A percentile compares a stretch with the other conserved stretches of the same genome.
Conservation (phyloP, 2,888 invertebrate species). For the Callyntrura sp. region DNA sequence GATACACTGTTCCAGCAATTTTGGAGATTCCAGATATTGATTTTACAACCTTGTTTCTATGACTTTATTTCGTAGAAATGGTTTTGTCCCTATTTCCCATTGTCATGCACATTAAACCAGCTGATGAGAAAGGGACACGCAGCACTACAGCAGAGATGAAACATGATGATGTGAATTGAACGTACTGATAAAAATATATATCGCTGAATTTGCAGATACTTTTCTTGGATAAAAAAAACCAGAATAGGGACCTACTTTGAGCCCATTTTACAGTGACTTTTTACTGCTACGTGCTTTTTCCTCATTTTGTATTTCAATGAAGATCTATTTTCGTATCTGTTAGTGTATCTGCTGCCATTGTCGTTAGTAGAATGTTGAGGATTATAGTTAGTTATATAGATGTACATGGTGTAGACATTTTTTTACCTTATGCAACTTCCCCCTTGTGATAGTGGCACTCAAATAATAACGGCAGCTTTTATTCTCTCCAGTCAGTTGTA, state of each 20-base stretch:
- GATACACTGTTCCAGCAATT: conserved; percentile 2
- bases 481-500: conserved; percentile 59
- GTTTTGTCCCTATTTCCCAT: not conserved
- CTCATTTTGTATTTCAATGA: conserved; percentile 23
- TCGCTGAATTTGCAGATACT: conserved; percentile 58
- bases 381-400: no score
- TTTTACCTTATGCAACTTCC: no score
- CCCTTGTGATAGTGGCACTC: conserved; percentile 4
- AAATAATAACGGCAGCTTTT: conserved; percentile 58
- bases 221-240: conserved; percentile 34
- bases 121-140: not conserved
- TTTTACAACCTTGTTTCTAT: conserved; percentile 19
- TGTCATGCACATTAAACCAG: conserved; percentile 20
- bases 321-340: not conserved
- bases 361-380: no score
- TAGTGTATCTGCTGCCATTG: no score
- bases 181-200: not conserved
- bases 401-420: no score
- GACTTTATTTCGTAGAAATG: no score
- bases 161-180: conserved; percentile 54
- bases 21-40: conserved; percentile 57
- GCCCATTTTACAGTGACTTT: conserved; percentile 14
- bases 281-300: conserved; percentile 47
- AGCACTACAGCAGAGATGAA: conserved; percentile 49
- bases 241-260: conserved; percentile 8